Evolutionary conservation across 2,797 vertebrate genomes (phyloP), one percentile per base, ranked within the genome.

Genomic region (Sebastes itinus): DNA sequence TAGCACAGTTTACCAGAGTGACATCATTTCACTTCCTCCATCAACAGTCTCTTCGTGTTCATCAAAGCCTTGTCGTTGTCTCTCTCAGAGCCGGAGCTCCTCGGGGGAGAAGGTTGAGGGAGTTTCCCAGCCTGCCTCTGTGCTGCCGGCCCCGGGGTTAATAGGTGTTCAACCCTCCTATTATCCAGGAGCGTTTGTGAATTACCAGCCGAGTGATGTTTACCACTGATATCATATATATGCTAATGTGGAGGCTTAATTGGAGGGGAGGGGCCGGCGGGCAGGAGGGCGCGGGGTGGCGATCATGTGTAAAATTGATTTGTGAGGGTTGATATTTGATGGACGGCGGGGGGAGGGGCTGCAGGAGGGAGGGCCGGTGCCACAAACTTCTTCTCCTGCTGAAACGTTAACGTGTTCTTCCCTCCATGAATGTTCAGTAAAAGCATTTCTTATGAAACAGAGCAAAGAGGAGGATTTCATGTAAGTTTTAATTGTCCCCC

Each of bases 241-340:
- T 98, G 97, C 96, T 98, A 98, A 98, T 97, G 96, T 86, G 90
- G 95, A 90, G 81, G 95, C 97, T 96, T 98, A 97, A 98, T 98
- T 97, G 97, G 96, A 96, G 94, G 96, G 97, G 97, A 97, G 96
- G 97, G 96, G 96, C 96, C 90, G 92, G 93, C 88, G 95, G 95
- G 96, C 94, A 94, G 96, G 95, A 94, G 86, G 87, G 64, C n/a
- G 49, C 18, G 2, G 85, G 88, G 87, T 94, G 95, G 97, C 95
- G 96, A 96, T 97, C 96, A 97, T 97, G 97, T 97, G 97, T 97
- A 97, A 97, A 98, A 98, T 97, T 97, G 97, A 97, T 98, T 98
- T 97, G 97, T 96, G 97, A 97, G 94, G 97, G 96, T 95, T 87
- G 97, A 97, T 96, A 97, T 97, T 97, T 98, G 97, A 97, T 96